Conservation (phyloP, 2,113 vertebrate genomes). For the Ameiurus melas region DNA sequence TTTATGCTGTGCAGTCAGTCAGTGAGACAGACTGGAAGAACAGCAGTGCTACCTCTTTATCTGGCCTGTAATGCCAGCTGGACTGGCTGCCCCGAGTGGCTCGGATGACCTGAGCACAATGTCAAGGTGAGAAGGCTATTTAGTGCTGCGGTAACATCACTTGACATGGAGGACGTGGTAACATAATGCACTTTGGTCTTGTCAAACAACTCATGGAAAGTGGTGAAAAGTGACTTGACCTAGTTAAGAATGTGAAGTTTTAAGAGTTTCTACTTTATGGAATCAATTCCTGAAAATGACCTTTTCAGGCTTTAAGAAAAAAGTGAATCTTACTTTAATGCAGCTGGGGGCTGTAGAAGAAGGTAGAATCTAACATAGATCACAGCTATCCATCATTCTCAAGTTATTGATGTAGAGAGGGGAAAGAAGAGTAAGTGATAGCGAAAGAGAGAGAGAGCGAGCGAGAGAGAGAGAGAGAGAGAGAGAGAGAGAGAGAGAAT, state of each 20-base stretch:
- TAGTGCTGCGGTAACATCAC: slow-evolving; percentile 27
- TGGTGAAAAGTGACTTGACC: slow-evolving; percentile 12
- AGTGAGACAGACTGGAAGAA: slow-evolving; percentile 47
- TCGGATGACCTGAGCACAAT: slow-evolving; percentile 48
- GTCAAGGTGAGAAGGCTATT: slow-evolving; percentile 38
- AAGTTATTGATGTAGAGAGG: slow-evolving; percentile 2
- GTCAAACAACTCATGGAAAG: not conserved
- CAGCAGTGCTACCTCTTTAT: slow-evolving; percentile 56
- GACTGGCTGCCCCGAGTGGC: slow-evolving; percentile 33
- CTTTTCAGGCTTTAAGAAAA: not conserved
- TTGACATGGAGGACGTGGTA: not conserved
- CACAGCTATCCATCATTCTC: slow-evolving; percentile 33
- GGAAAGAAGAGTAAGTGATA: not conserved
- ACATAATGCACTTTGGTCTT: slow-evolving; percentile 7
- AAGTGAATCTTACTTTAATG: slow-evolving; percentile 33
- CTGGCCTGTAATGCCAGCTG: slow-evolving; percentile 50
- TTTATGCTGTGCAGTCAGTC: slow-evolving; percentile 64
- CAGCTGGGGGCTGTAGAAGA: not conserved
- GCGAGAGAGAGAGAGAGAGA: slow-evolving; percentile 1
- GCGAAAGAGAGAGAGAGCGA: not conserved
- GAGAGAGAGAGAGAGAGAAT: slow-evolving; percentile 4
- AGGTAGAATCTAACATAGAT: slow-evolving; percentile 26
- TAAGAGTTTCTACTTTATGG: slow-evolving; percentile 6
- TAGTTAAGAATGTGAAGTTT: not conserved
- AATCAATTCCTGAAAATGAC: slow-evolving; percentile 17